These are phyloP conservation scores for Phocides pigmalion DNA, from an alignment of 1,140 invertebrate genomes.

Conservation along the genomic window DNA sequence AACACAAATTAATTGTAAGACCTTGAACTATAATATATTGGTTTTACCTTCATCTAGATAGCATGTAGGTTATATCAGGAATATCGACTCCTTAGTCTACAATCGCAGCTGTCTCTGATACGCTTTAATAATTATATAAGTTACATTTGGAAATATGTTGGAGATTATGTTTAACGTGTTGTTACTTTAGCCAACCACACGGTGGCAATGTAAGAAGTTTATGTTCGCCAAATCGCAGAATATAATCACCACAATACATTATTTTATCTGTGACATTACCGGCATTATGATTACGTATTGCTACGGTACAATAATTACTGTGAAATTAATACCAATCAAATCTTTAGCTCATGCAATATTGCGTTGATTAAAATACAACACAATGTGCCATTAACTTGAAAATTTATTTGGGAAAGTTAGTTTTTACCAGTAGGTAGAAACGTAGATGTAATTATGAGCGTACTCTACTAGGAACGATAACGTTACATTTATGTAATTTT, in stretches of 20 bases:
- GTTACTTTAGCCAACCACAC: no score
- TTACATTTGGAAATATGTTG: no score
- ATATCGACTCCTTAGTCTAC: no score
- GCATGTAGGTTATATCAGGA: no score
- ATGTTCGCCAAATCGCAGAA: not conserved
- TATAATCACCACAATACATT: not conserved
- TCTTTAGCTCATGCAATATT: constrained; percentile 28
- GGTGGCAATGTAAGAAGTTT: not conserved
- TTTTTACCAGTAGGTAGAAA: constrained; percentile 2
- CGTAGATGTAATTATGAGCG: not conserved
- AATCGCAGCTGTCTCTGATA: no score
- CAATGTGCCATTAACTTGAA: constrained; percentile 25
- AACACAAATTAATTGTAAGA: no score
- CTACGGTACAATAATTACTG: constrained; percentile 16
- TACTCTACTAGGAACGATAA: not conserved
- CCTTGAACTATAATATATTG: no score
- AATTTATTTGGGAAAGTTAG: constrained; percentile 27
- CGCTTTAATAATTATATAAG: no score
- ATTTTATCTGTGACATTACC: constrained; percentile 12
- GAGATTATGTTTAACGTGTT: no score
- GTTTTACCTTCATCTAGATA: no score
- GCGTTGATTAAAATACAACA: constrained; percentile 29
- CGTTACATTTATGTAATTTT: not conserved
- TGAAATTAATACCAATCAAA: constrained; percentile 29
- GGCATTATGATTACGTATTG: constrained; percentile 18